Evolutionary conservation across 2,113 vertebrate species (phyloP).

Genomic region (Bujurquina vittata): DNA sequence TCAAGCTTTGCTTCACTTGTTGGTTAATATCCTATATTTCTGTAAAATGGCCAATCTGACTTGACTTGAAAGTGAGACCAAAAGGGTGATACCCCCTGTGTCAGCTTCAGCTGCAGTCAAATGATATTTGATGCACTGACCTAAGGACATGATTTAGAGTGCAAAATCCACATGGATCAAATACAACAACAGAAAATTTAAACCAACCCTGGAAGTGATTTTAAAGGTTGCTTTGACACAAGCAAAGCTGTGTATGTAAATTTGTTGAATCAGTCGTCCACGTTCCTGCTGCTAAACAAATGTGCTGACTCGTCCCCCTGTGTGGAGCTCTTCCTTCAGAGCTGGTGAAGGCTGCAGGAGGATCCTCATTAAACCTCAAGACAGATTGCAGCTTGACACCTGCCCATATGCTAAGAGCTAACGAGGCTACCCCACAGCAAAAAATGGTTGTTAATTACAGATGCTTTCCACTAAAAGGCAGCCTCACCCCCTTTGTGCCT

Average conservation of each 20-base stretch:
- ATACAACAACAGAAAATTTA: not conserved
- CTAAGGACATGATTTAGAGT: not conserved
- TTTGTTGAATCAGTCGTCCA: conserved; percentile 12
- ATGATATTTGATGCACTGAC: not conserved
- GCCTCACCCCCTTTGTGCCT: not conserved
- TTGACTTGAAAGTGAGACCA: not conserved
- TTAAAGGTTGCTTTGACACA: not conserved
- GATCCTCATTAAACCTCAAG: conserved; percentile 69
- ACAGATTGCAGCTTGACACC: conserved; percentile 76
- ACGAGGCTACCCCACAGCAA: conserved; percentile 75
- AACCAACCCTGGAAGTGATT: not conserved
- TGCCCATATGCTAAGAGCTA: conserved; percentile 80
- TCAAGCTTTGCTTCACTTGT: not conserved
- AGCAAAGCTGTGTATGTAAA: not conserved
- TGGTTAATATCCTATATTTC: not conserved
- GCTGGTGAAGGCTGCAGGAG: conserved; percentile 40
- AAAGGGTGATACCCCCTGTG: not conserved
- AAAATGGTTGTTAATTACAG: conserved; percentile 62
- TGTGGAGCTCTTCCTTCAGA: conserved; percentile 21
- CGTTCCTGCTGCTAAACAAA: conserved; percentile 11
- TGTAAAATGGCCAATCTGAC: not conserved
- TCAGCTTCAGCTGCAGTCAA: not conserved
- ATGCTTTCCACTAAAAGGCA: conserved; percentile 49
- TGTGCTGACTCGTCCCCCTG: conserved; percentile 42
- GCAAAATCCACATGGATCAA: not conserved